These are phyloP conservation scores for Coleophora deauratella DNA, from an alignment of 2,888 invertebrate species.

Conservation along the genomic window DNA sequence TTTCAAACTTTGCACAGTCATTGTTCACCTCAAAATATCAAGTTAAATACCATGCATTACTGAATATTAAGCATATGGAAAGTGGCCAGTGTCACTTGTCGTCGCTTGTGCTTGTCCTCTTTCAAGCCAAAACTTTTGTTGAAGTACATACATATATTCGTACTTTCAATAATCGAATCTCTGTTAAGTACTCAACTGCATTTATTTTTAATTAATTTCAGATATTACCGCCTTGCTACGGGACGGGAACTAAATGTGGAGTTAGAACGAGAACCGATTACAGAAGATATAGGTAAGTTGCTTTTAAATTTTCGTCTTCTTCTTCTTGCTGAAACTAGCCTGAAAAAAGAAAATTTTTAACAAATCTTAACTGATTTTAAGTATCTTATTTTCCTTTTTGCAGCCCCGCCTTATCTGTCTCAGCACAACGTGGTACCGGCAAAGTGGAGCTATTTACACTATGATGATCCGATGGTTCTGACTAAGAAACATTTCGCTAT, in stretches of 20 bases:
- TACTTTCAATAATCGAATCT: too few species aligned
- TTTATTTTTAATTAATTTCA: slow-evolving; percentile 24
- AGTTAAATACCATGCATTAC: too few species aligned
- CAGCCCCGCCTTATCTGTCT: slow-evolving; percentile 87
- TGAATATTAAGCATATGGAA: too few species aligned
- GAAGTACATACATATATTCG: too few species aligned
- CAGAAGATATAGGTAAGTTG: slow-evolving; percentile 74
- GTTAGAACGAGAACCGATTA: slow-evolving; percentile 78
- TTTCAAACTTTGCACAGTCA: too few species aligned
- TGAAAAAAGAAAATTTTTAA: neutral
- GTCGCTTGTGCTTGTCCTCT: too few species aligned
- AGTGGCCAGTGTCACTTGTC: too few species aligned
- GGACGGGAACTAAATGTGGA: slow-evolving; percentile 78
- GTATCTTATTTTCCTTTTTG: slow-evolving; percentile 22
- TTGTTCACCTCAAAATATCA: too few species aligned
- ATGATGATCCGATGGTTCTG: slow-evolving; percentile 56
- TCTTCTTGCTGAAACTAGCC: too few species aligned
- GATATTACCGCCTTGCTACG: slow-evolving; percentile 78
- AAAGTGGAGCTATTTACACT: slow-evolving; percentile 84
- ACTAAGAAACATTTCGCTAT: slow-evolving; percentile 77
- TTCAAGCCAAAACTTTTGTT: too few species aligned
- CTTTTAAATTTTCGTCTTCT: neutral
- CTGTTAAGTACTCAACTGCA: too few species aligned
- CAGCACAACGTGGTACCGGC: slow-evolving; percentile 87
- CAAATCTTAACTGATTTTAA: neutral